A percentile compares a stretch with the other conserved stretches of the same genome.
Evolutionary conservation across 2,113 vertebrate species (phyloP).

Genomic region (Cyphomyrus plagiostoma): DNA sequence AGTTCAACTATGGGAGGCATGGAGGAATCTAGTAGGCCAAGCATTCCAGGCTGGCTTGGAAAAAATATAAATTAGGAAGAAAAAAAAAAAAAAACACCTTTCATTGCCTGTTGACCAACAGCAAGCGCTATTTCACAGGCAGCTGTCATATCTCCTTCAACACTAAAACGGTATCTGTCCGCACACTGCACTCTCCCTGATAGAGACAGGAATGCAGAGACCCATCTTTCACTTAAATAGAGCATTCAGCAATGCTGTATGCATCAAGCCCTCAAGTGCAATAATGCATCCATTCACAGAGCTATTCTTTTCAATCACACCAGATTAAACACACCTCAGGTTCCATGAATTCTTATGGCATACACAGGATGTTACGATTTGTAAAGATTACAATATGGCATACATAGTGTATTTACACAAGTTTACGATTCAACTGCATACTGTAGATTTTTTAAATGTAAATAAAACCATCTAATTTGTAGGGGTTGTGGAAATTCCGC

Average conservation of each 20-base stretch:
- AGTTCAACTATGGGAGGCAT: not conserved
- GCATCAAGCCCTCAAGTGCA: not conserved
- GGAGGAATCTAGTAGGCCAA: not conserved
- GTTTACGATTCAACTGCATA: not conserved
- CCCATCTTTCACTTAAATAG: not conserved
- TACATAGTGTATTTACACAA: not conserved
- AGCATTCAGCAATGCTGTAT: not conserved
- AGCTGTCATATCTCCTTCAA: not conserved
- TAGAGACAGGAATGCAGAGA: not conserved
- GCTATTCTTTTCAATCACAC: not conserved
- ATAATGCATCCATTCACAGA: not conserved
- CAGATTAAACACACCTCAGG: not conserved
- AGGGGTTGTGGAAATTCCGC: not conserved
- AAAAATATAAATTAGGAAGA: not conserved
- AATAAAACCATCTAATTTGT: not conserved
- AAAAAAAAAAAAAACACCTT: not conserved
- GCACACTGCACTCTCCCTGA: not conserved
- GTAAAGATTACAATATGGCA: not conserved
- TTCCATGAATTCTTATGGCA: not conserved
- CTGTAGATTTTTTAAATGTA: not conserved
- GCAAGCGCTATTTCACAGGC: not conserved
- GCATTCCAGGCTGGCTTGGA: not conserved
- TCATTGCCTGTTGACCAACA: not conserved
- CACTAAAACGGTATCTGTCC: not conserved
- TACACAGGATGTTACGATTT: not conserved